Conservation (phyloP, 2,888 invertebrate species). For the Argyresthia albistria region DNA sequence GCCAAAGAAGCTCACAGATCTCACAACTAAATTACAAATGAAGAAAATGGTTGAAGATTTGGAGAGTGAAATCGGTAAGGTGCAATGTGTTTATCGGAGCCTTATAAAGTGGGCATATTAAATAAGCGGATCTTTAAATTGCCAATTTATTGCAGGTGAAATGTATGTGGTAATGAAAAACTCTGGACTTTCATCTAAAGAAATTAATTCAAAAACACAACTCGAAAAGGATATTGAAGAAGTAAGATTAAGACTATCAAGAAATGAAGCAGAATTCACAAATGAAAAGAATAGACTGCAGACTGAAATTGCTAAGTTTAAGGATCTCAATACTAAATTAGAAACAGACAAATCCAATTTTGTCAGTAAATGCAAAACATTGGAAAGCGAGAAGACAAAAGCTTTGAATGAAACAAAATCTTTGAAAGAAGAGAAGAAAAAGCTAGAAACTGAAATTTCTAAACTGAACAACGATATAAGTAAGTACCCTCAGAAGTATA, state of each 20-base stretch:
- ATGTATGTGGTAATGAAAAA: conserved; percentile 75
- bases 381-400: conserved; percentile 53
- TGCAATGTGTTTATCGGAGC: too few relatives aligned
- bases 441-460: conserved; percentile 71
- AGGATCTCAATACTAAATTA: conserved; percentile 60
- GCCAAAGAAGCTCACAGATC: conserved; percentile 82
- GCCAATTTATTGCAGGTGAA: conserved; percentile 52
- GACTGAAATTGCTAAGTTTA: conserved; percentile 63
- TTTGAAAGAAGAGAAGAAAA: conserved; percentile 76
- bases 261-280: conserved; percentile 60
- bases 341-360: conserved; percentile 56
- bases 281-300: conserved; percentile 64
- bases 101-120: too few relatives aligned
- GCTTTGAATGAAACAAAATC: conserved; percentile 56
- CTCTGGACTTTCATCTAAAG: conserved; percentile 64
- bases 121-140: neutral
- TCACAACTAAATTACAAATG: conserved; percentile 80
- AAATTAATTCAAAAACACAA: conserved; percentile 55
- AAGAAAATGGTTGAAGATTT: conserved; percentile 90
- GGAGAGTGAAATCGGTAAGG: conserved; percentile 85
- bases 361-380: conserved; percentile 34
- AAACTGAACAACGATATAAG: conserved; percentile 74
- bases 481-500: conserved; percentile 32
- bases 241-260: conserved; percentile 60
- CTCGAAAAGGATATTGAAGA: conserved; percentile 69